These are phyloP conservation scores for Podiceps cristatus DNA, from an alignment of 2,113 vertebrate species.

Conservation along the genomic window DNA sequence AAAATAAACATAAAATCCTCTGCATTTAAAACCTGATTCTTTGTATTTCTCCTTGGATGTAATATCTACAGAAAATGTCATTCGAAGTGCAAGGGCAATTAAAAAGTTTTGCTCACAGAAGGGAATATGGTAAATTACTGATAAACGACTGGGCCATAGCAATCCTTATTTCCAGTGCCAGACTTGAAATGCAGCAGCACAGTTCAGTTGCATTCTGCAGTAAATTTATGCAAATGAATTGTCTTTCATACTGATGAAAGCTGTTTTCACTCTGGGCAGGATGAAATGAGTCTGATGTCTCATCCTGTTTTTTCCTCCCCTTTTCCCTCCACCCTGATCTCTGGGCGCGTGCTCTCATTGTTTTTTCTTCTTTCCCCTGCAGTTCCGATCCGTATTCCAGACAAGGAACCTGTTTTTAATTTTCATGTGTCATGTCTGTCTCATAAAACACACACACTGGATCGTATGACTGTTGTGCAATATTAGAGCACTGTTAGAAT, in stretches of 20 bases:
- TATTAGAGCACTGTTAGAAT: slow-evolving; percentile 26
- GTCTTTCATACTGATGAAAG: slow-evolving; percentile 24
- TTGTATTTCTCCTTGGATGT: not conserved
- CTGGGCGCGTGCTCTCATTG: not conserved
- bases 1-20: not conserved
- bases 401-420: slow-evolving; percentile 67
- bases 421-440: slow-evolving; percentile 68
- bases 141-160: not conserved
- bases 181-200: not conserved
- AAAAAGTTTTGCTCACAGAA: not conserved
- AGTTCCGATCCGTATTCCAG: slow-evolving; percentile 58
- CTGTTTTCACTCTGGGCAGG: slow-evolving; percentile 33
- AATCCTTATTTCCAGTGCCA: not conserved
- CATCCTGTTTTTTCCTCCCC: slow-evolving; percentile 56
- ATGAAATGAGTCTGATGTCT: slow-evolving; percentile 18
- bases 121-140: not conserved
- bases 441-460: slow-evolving; percentile 59
- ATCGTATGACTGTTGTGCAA: slow-evolving; percentile 66
- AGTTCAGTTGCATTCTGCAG: not conserved
- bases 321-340: slow-evolving; percentile 45
- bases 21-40: not conserved
- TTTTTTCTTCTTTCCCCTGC: slow-evolving; percentile 4
- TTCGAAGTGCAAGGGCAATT: not conserved
- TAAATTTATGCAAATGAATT: slow-evolving; percentile 22
- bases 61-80: not conserved